These are phyloP conservation scores for Brachyrhaphis roseni DNA, from an alignment of 2,797 vertebrate species.

Conservation along the genomic window DNA sequence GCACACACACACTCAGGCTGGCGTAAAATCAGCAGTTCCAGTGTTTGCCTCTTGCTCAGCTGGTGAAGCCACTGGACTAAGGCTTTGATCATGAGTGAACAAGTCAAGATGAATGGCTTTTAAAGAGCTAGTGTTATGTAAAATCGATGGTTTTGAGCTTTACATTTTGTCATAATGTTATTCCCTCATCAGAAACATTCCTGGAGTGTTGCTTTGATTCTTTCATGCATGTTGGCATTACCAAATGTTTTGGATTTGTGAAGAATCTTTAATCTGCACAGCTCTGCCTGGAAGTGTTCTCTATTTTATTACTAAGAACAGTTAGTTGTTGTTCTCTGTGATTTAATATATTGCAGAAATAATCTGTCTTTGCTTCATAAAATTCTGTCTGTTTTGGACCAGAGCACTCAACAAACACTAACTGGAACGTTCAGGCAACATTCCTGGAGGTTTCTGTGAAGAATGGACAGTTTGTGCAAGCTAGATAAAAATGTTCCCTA, in stretches of 20 bases:
- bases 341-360: not conserved
- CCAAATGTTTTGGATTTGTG: not conserved
- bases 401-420: not conserved
- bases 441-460: not conserved
- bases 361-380: not conserved
- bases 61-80: slow-evolving; percentile 27
- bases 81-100: slow-evolving; percentile 33
- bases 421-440: not conserved
- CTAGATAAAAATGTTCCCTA: not conserved
- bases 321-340: not conserved
- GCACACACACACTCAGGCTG: slow-evolving; percentile 44
- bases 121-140: not conserved
- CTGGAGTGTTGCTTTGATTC: too few species aligned
- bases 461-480: not conserved
- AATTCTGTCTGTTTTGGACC: not conserved
- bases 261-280: not conserved
- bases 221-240: not conserved
- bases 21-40: slow-evolving; percentile 44
- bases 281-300: not conserved
- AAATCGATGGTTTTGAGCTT: too few species aligned
- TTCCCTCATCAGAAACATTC: too few species aligned
- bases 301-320: not conserved
- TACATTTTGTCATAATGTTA: too few species aligned
- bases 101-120: not conserved
- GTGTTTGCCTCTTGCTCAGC: slow-evolving; percentile 35